Evolutionary conservation across 1,140 invertebrate genomes (phyloP), one percentile per base, ranked within the genome.

Genomic region (Drosophila erecta): DNA sequence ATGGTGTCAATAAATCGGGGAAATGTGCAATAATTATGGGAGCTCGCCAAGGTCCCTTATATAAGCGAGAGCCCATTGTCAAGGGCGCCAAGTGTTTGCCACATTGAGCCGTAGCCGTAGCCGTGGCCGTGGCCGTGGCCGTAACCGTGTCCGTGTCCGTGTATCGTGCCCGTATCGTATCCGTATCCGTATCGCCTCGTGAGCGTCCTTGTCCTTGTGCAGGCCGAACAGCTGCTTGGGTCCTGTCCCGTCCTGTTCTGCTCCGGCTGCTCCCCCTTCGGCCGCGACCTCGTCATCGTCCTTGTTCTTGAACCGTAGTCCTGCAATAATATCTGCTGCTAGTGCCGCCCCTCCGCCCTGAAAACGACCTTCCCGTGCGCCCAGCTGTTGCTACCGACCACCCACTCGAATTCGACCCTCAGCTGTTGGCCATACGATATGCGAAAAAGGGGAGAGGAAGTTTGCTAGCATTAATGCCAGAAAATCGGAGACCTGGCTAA

Each of bases 171-270:
- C 60, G 51, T 22, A 58, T 58, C 46, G 15, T 3, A 51, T 40
- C 58, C 46, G 15, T 3, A 51, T 40, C 58, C 38, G 60, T 37
- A 30, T 17, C 55, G 38, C 46, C 38, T 54, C 69, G 66, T 58
- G 69, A 35, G 44, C 55, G 78, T 87, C 84, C 84, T 89, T 87
- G 84, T 84, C 84, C 84, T 89, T 89, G 84, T 89, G 84, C 84
- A 89, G 84, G 58, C 83, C 84, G 84, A 87, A 87, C 84, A 87
- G 84, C 84, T 87, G 84, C 87, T 87, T 77, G 70, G 64, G 71
- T 78, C 46, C 72, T 65, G 44, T 54, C 64, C 51, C 27, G 41
- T 20, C 43, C 55, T 58, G 66, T 30, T 44, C 17, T 17, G 17
- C 17, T 17, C 37, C 20, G 11, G n/a, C n/a, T n/a, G n/a, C n/a